These are phyloP conservation scores for Phoebastria nigripes DNA, from an alignment of 2,797 vertebrate genomes.

Conservation along the genomic window DNA sequence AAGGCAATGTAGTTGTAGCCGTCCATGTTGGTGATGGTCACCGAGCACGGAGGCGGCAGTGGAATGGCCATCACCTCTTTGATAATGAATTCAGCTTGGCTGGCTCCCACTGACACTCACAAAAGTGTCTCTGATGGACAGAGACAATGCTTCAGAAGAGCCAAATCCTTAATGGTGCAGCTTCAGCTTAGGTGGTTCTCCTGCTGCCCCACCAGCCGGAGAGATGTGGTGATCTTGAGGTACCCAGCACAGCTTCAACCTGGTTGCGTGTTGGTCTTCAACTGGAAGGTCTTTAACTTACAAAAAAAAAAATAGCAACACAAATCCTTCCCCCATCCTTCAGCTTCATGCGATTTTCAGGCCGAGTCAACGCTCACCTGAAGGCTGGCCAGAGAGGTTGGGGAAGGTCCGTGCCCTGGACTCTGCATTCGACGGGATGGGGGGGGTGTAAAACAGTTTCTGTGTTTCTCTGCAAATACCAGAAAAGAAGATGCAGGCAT, in stretches of 20 bases:
- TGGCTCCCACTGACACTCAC: neutral
- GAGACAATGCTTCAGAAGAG: neutral
- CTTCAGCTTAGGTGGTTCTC: neutral
- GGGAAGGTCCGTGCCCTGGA: neutral
- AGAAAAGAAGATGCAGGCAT: neutral
- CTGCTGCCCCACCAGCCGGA: neutral
- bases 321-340: too few species aligned
- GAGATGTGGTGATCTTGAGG: fast-evolving
- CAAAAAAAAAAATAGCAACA: too few species aligned
- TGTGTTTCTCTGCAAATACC: neutral
- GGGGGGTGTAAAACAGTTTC: neutral
- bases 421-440: fast-evolving
- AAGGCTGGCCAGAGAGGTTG: neutral
- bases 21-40: neutral
- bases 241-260: neutral
- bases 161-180: neutral
- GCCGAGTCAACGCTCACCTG: fast-evolving
- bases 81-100: neutral
- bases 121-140: fast-evolving
- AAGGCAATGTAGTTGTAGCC: neutral
- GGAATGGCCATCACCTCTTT: neutral
- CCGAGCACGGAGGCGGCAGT: neutral
- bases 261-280: fast-evolving
- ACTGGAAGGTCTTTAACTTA: neutral
- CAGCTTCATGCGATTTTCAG: neutral